phyloP scores from a whole-genome alignment of 2,113 vertebrate genomes.

The Lagopus muta region DNA sequence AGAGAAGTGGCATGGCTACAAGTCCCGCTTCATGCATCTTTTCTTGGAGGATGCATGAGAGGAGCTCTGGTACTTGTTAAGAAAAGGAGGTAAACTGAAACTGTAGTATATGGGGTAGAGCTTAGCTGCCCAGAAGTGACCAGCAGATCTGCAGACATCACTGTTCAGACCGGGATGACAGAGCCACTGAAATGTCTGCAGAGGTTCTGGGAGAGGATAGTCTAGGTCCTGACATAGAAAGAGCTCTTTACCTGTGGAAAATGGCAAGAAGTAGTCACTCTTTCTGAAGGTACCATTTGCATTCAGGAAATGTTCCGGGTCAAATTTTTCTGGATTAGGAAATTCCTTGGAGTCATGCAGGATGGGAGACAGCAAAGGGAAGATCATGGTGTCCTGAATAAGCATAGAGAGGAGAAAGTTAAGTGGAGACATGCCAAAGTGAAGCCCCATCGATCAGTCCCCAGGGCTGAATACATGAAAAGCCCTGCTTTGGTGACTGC shows the following conservation, averaged over 20 bases:
- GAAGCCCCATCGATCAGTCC: too few species aligned
- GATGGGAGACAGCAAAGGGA: too few species aligned
- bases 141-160: neutral
- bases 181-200: neutral
- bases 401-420: too few species aligned
- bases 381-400: too few species aligned
- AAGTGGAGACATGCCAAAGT: too few species aligned
- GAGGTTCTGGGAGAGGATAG: neutral
- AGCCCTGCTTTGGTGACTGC: too few species aligned
- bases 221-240: neutral
- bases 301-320: too few species aligned
- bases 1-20: neutral
- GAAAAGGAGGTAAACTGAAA: neutral
- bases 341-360: too few species aligned
- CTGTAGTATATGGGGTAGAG: neutral
- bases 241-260: constrained; percentile 72
- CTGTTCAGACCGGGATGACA: neutral
- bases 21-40: neutral
- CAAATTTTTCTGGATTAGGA: too few species aligned
- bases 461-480: too few species aligned
- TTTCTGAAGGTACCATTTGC: constrained; percentile 73
- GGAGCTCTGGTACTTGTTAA: neutral
- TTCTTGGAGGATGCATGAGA: neutral
- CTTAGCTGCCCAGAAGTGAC: neutral
- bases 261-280: constrained; percentile 74